Evolutionary conservation across 2,888 invertebrate genomes (phyloP).

Genomic region (Tetramorium bicarinatum): DNA sequence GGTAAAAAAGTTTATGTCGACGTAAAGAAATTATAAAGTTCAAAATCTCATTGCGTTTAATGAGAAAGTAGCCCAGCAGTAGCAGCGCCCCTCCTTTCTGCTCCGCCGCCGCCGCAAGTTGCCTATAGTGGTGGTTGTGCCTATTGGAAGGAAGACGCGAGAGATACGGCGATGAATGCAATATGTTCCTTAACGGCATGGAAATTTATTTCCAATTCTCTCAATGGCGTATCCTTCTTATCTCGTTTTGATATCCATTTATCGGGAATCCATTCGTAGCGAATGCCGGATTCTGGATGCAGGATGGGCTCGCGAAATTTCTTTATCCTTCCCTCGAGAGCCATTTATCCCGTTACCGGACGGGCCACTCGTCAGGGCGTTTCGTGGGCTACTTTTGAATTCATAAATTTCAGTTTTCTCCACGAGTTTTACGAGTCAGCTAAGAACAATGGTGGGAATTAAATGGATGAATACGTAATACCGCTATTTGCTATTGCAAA

Average conservation of each 20-base stretch:
- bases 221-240: slow-evolving; percentile 64
- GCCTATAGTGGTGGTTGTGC: background rate
- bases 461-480: slow-evolving; percentile 39
- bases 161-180: slow-evolving; percentile 15
- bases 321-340: slow-evolving; percentile 68
- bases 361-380: slow-evolving; percentile 59
- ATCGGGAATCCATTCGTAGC: slow-evolving; percentile 66
- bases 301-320: slow-evolving; percentile 65
- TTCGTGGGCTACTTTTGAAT: slow-evolving; percentile 54
- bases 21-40: slow-evolving; percentile 76
- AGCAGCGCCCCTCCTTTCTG: background rate
- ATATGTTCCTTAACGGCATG: slow-evolving; percentile 35
- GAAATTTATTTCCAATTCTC: slow-evolving; percentile 71
- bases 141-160: slow-evolving; percentile 19
- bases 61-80: slow-evolving; percentile 61
- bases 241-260: slow-evolving; percentile 66
- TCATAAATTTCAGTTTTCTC: slow-evolving; percentile 52
- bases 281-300: slow-evolving; percentile 61
- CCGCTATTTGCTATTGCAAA: background rate
- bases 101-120: slow-evolving; percentile 19
- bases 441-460: slow-evolving; percentile 38
- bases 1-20: slow-evolving; percentile 64
- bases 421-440: slow-evolving; percentile 41
- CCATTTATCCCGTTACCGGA: slow-evolving; percentile 59
- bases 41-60: slow-evolving; percentile 73